Conservation (phyloP, 92 coral and sea anemone species). For the Siderastrea siderea region DNA sequence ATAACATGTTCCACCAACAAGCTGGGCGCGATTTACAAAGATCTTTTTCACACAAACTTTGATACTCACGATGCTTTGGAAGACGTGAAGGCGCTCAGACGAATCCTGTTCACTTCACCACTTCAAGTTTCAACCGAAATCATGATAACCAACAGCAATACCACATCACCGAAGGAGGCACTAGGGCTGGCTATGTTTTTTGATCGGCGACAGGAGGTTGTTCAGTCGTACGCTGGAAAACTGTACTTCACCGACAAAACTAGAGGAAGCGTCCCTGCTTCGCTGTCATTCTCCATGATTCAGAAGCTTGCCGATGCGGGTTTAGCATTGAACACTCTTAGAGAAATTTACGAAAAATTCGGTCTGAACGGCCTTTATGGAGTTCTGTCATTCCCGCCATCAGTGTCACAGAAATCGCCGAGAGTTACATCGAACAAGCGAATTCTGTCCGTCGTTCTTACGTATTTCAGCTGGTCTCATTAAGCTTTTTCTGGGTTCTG, state of each 20-base stretch:
- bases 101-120: neutral
- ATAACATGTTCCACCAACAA: neutral
- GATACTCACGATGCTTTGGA: conserved; percentile 17
- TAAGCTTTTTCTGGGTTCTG: too few species aligned
- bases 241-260: conserved; percentile 3
- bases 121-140: neutral
- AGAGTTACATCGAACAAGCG: conserved; percentile 30
- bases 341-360: neutral
- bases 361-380: conserved; percentile 14
- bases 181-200: neutral
- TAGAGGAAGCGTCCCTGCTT: neutral
- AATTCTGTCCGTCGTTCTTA: conserved; percentile 11
- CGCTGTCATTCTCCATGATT: neutral
- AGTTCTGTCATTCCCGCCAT: conserved; percentile 20
- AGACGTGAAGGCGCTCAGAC: conserved; percentile 20
- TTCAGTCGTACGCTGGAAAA: conserved; percentile 2
- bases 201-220: neutral
- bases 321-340: neutral
- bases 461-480: neutral
- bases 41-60: neutral
- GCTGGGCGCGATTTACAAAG: conserved; percentile 7
- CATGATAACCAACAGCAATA: conserved; percentile 1
- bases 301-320: conserved; percentile 25
- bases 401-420: neutral
- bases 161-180: neutral